A percentile compares a stretch with the other conserved stretches of the same genome.
These are phyloP conservation scores for Gorsachius goisagi DNA, from an alignment of 2,113 vertebrate species.

Conservation along the genomic window DNA sequence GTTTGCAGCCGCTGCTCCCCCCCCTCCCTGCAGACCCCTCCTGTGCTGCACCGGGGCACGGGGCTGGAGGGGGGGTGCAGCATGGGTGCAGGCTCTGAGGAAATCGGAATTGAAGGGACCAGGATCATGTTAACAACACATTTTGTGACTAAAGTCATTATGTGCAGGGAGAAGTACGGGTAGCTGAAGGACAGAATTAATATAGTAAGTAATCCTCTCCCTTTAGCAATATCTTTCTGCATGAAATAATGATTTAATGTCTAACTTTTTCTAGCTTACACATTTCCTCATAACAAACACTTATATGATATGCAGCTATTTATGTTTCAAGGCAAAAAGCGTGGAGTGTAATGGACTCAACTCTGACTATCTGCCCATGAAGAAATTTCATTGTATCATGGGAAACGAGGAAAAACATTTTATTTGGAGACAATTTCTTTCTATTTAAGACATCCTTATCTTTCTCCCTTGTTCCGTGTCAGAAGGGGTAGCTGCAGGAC, in stretches of 20 bases:
- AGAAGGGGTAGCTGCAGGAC: background rate
- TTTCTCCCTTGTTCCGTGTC: background rate
- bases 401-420: conserved; percentile 27
- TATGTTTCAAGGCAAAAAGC: conserved; percentile 64
- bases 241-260: conserved; percentile 72
- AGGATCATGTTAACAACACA: background rate
- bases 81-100: background rate
- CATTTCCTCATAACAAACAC: conserved; percentile 67
- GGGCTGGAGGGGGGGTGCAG: background rate
- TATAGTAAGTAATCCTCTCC: conserved; percentile 69
- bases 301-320: conserved; percentile 61
- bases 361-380: conserved; percentile 37
- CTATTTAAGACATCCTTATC: background rate
- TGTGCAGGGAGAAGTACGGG: conserved; percentile 33
- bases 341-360: conserved; percentile 28
- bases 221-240: conserved; percentile 71
- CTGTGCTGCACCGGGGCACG: accelerated
- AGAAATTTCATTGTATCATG: background rate
- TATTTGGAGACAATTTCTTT: conserved; percentile 17
- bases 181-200: conserved; percentile 71
- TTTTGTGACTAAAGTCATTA: conserved; percentile 55
- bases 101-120: background rate
- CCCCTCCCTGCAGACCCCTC: background rate
- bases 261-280: conserved; percentile 45
- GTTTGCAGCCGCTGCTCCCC: background rate